Percentiles rank a stretch among this genome's conserved stretches.
Evolutionary conservation across 2,113 vertebrate genomes (phyloP).

Genomic region (Calypte anna): DNA sequence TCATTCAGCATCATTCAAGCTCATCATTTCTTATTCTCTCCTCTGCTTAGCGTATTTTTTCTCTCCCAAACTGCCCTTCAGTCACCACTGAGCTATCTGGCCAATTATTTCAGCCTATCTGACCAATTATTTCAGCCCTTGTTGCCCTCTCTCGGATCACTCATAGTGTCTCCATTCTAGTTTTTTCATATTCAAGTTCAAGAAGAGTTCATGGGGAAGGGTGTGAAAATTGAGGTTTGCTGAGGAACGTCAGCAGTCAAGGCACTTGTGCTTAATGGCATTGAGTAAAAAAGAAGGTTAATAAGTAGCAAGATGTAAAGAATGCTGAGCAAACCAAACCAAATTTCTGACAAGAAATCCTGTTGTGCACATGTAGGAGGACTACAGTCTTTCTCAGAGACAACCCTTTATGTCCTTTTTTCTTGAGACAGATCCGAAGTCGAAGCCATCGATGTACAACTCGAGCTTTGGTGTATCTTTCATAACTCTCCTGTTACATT

Average conservation of each 20-base stretch:
- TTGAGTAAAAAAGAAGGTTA: neutral
- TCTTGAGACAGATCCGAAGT: neutral
- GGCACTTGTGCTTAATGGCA: neutral
- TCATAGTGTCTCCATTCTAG: neutral
- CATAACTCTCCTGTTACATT: neutral
- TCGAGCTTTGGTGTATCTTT: neutral
- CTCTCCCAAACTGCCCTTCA: neutral
- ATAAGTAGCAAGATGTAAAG: neutral
- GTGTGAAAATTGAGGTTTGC: neutral
- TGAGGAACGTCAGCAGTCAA: neutral
- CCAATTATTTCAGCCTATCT: neutral
- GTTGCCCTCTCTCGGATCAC: neutral
- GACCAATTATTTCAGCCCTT: neutral
- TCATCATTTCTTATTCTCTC: neutral
- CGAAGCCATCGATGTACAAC: neutral
- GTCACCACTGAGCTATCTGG: neutral
- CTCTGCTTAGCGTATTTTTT: neutral
- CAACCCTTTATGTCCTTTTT: neutral
- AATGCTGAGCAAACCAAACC: neutral
- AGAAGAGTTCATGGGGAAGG: neutral
- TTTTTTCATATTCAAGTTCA: neutral
- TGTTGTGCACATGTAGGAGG: neutral
- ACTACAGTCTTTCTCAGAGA: neutral
- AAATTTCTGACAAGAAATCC: neutral
- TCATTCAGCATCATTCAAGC: neutral